These are phyloP conservation scores for Plagodis pulveraria DNA, from an alignment of 2,888 invertebrate genomes.

Conservation along the genomic window DNA sequence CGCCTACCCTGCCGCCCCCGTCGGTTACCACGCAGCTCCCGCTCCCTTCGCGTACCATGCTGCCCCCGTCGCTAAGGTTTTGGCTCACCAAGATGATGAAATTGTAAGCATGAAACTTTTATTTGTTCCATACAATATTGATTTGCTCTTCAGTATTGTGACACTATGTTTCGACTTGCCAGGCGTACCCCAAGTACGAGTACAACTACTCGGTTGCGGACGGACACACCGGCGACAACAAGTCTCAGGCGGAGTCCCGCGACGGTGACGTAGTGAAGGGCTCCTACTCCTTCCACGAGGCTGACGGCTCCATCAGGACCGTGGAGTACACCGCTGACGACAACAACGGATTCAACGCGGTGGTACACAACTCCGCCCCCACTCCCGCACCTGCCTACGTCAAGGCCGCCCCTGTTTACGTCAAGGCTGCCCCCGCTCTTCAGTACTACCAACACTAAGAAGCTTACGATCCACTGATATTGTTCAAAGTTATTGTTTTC, in stretches of 20 bases:
- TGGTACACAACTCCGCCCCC: slow-evolving; percentile 66
- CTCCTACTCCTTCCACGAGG: slow-evolving; percentile 81
- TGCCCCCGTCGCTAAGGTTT: slow-evolving; percentile 43
- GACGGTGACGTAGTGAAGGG: slow-evolving; percentile 84
- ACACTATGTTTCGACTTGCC: not conserved
- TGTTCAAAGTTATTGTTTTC: slow-evolving; percentile 39
- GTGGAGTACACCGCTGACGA: slow-evolving; percentile 83
- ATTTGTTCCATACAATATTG: not conserved
- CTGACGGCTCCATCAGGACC: slow-evolving; percentile 83
- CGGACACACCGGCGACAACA: slow-evolving; percentile 84
- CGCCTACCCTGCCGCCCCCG: slow-evolving; percentile 46
- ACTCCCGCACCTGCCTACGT: slow-evolving; percentile 47
- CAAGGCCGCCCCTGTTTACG: slow-evolving; percentile 46
- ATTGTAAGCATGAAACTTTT: slow-evolving; percentile 44
- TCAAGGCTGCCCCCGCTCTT: slow-evolving; percentile 45
- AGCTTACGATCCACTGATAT: slow-evolving; percentile 24
- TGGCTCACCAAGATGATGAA: slow-evolving; percentile 50
- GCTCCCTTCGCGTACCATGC: slow-evolving; percentile 52
- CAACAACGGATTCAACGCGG: slow-evolving; percentile 78
- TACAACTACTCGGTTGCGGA: slow-evolving; percentile 84
- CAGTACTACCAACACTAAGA: slow-evolving; percentile 54
- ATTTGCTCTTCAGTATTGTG: not conserved
- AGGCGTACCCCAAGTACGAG: slow-evolving; percentile 78
- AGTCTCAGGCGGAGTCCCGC: slow-evolving; percentile 80
- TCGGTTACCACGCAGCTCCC: slow-evolving; percentile 40